Base-by-base conservation (phyloP, 2,888 invertebrate genomes). In the Agrochola lychnidis region DNA sequence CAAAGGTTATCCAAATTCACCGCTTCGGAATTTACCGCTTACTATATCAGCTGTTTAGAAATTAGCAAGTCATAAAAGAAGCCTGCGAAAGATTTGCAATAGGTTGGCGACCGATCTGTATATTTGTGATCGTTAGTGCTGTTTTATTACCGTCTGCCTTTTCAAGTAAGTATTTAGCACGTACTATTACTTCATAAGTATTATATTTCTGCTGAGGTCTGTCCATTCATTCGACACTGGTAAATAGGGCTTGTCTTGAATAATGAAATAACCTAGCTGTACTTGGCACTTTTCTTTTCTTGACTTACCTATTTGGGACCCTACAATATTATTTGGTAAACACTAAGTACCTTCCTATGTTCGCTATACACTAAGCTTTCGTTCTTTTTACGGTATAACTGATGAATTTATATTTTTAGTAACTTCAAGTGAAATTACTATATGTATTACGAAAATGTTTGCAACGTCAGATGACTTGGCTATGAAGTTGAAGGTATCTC, bases 381-480 rank as follows among this genome's bases (percentile, higher is more conserved):
- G 14, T 64, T 64, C 6, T n/a, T 22, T 16, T 30, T 69, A 9
- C 16, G 9, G 12, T 36, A 48, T 25, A 9, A 7, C 4, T 7
- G 12, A 22, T 10, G 2, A n/a, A 62, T 72, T n/a, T 7, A 22
- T 53, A 10, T 30, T 68, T 83, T 79, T 64, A n/a, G 30, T 57
- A 72, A 73, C 40, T 19, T 68, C 48, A 59, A 79, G n/a, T 69
- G 42, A 53, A 75, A 62, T 57, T 1, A 64, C 30, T 70, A 9
- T 19, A 56, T 5, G 61, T 69, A 40, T 88, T 83, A 70, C 80
- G 78, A 86, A 78, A 88, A 77, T 51, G 78, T 71, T 83, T 73
- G 84, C 74, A 81, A 87, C 63, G n/a, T 66, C 67, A 40, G 42
- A 64, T 72, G 72, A 77, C 73, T 81, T 30, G 70, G 70, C 67